Percentiles rank a stretch among this genome's conserved stretches.
Conservation (phyloP, 2,888 invertebrate species). For the Chalcosyrphus nemorum region DNA sequence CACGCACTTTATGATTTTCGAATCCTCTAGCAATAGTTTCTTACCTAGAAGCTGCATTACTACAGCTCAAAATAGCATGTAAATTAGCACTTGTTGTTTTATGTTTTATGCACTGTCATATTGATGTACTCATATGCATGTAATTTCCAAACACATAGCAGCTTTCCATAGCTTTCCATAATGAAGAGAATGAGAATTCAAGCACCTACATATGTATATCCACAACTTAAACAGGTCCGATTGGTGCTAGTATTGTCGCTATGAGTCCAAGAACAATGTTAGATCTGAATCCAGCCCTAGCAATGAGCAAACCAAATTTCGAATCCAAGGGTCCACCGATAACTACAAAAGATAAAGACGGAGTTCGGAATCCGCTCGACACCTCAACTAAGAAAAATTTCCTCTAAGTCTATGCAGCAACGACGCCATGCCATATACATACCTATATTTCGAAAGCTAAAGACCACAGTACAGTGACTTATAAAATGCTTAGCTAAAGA, state of each 20-base stretch:
- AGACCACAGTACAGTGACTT: conserved; percentile 29
- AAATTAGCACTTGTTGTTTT: conserved; percentile 9
- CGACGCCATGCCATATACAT: conserved; percentile 17
- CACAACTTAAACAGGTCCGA: conserved; percentile 78
- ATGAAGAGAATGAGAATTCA: not conserved
- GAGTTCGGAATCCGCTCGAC: conserved; percentile 75
- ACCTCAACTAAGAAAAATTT: conserved; percentile 75
- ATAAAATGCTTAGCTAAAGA: conserved; percentile 32
- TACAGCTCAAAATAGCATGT: conserved; percentile 13
- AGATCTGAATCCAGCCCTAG: conserved; percentile 81
- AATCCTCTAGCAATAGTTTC: conserved; percentile 3
- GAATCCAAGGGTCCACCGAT: conserved; percentile 78
- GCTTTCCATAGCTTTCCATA: not conserved
- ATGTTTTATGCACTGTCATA: conserved; percentile 25
- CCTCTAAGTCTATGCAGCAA: conserved; percentile 73
- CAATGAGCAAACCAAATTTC: conserved; percentile 81
- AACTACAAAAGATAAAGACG: conserved; percentile 76
- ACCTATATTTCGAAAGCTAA: not conserved
- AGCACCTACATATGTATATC: too few relatives aligned
- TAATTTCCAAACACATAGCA: conserved; percentile 10
- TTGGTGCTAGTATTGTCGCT: conserved; percentile 82
- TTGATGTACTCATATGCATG: conserved; percentile 18
- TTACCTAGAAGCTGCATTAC: conserved; percentile 7
- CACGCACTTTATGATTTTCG: conserved; percentile 34
- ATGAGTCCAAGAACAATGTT: conserved; percentile 82